Conservation (phyloP, 2,888 invertebrate genomes). For the Allolobophora icterica region DNA sequence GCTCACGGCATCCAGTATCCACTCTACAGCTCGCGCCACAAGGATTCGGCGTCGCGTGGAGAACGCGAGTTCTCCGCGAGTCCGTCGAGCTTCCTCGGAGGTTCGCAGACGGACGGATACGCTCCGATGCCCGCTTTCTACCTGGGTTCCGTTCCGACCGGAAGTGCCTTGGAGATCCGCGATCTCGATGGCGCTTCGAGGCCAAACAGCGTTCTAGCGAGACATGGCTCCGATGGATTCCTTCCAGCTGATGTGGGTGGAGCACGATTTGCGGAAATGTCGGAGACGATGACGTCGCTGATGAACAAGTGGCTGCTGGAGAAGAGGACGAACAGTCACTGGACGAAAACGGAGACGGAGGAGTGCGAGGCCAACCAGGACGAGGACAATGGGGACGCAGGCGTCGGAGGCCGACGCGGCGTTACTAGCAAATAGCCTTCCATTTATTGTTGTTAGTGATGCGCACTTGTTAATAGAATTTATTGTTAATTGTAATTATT, state of each 20-base stretch:
- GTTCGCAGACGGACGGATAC: neutral
- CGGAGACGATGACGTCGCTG: neutral
- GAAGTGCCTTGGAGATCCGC: neutral
- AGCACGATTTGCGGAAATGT: neutral
- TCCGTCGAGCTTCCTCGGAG: neutral
- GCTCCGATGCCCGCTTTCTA: neutral
- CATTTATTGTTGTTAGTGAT: neutral
- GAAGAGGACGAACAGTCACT: neutral
- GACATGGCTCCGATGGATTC: neutral
- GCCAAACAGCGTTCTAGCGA: neutral
- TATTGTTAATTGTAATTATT: neutral
- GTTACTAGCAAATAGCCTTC: neutral
- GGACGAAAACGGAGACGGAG: slow-evolving; percentile 4
- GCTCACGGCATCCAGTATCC: slow-evolving; percentile 43
- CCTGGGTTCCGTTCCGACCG: neutral
- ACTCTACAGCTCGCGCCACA: slow-evolving; percentile 26
- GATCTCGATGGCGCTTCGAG: neutral
- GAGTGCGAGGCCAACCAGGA: neutral
- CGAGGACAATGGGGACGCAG: neutral
- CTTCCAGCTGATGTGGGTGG: neutral
- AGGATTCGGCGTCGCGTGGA: neutral
- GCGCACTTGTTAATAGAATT: no score
- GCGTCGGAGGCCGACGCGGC: neutral
- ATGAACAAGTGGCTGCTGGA: neutral
- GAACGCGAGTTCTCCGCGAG: neutral